Evolutionary conservation across 2,888 invertebrate species (phyloP).

Genomic region (Macaria notata): DNA sequence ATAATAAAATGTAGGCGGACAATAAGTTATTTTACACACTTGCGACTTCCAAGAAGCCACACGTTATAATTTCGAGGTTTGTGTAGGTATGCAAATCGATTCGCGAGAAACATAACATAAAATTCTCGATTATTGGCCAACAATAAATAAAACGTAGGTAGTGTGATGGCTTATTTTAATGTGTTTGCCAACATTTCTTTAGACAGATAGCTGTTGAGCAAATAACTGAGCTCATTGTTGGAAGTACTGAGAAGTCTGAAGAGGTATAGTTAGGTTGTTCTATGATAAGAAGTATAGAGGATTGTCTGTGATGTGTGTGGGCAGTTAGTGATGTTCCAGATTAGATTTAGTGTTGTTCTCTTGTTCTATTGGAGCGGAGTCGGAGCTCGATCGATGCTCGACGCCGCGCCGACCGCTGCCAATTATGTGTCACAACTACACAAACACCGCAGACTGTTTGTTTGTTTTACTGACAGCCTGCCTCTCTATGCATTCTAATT

Average conservation of each 20-base stretch:
- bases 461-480: no score
- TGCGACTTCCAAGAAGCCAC: conserved; percentile 12
- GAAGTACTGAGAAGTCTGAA: conserved; percentile 24
- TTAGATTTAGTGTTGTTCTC: conserved; percentile 17
- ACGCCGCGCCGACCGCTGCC: conserved; percentile 20
- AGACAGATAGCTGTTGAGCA: background rate
- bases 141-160: background rate
- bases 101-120: conserved; percentile 6
- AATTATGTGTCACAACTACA: conserved; percentile 21
- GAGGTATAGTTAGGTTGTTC: background rate
- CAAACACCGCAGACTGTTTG: background rate
- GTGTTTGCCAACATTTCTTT: background rate
- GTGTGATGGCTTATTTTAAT: no score
- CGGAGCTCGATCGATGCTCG: conserved; percentile 31
- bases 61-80: conserved; percentile 3
- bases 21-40: conserved; percentile 7
- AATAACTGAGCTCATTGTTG: conserved; percentile 15
- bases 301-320: no score
- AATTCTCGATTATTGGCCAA: conserved; percentile 9
- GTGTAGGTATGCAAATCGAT: conserved; percentile 16
- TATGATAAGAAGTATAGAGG: no score
- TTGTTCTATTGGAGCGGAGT: conserved; percentile 24
- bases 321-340: background rate
- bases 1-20: conserved; percentile 11
- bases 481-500: no score